A percentile compares a stretch with the other conserved stretches of the same genome.
These are phyloP conservation scores for Danio kyathit DNA, from an alignment of 2,797 vertebrate species.

Conservation along the genomic window DNA sequence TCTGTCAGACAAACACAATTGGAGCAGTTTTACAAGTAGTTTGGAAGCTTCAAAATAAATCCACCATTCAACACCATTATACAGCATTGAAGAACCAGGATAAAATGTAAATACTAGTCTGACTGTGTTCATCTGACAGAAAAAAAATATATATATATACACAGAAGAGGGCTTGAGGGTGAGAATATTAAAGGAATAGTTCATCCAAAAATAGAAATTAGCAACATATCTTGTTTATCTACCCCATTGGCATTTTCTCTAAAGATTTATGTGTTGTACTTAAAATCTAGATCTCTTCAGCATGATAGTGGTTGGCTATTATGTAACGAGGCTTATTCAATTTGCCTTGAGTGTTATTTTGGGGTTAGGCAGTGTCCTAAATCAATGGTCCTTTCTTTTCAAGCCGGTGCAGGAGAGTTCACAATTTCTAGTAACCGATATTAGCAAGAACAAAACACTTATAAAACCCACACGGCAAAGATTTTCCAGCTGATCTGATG, in stretches of 20 bases:
- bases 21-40: too few relatives aligned
- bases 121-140: too few relatives aligned
- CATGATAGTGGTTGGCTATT: not conserved
- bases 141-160: too few relatives aligned
- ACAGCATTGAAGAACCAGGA: too few relatives aligned
- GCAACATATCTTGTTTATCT: not conserved
- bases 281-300: not conserved
- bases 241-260: not conserved
- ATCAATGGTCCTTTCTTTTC: conserved; percentile 3
- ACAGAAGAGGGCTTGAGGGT: too few relatives aligned
- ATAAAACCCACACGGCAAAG: not conserved
- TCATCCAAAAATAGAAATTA: too few relatives aligned
- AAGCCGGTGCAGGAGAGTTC: not conserved
- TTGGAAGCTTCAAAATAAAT: too few relatives aligned
- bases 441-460: conserved; percentile 1
- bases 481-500: conserved; percentile 2
- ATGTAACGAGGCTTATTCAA: conserved; percentile 14
- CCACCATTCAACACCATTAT: too few relatives aligned
- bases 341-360: not conserved
- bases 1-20: too few relatives aligned
- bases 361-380: not conserved
- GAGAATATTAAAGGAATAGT: too few relatives aligned
- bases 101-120: too few relatives aligned
- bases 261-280: too few relatives aligned
- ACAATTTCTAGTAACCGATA: not conserved